Evolutionary conservation across 2,797 vertebrate species (phyloP).

Genomic region (Sylvilagus floridanus): DNA sequence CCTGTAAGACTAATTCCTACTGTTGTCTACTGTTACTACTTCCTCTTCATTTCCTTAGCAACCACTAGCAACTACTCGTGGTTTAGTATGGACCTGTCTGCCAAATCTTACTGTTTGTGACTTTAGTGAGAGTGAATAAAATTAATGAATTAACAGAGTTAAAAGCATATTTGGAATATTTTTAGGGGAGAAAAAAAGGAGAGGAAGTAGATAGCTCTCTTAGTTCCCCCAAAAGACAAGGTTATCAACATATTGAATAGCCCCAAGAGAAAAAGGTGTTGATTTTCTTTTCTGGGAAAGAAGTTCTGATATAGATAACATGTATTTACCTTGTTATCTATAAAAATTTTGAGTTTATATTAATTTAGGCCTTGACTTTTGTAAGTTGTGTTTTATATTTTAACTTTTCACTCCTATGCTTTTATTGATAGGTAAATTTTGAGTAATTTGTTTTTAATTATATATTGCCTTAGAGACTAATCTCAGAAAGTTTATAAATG

Average conservation of each 20-base stretch:
- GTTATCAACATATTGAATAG: constrained; percentile 54
- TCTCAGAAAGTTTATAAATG: constrained; percentile 56
- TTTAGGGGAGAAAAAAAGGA: background rate
- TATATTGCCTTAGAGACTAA: constrained; percentile 41
- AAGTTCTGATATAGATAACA: constrained; percentile 33
- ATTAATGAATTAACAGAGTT: constrained; percentile 46
- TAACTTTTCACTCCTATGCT: constrained; percentile 49
- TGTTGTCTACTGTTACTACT: constrained; percentile 61
- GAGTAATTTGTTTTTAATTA: constrained; percentile 55
- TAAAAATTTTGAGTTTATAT: background rate
- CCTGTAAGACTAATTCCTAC: constrained; percentile 81
- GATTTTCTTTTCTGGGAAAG: constrained; percentile 57
- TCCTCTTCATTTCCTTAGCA: constrained; percentile 85
- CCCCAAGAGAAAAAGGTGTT: constrained; percentile 19
- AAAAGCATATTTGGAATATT: constrained; percentile 39
- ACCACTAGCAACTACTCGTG: constrained; percentile 75
- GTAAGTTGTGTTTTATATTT: constrained; percentile 55
- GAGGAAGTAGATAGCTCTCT: constrained; percentile 43
- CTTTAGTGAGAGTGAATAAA: constrained; percentile 64
- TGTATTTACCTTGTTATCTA: constrained; percentile 51
- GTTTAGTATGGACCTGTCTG: constrained; percentile 57
- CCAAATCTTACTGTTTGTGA: constrained; percentile 60
- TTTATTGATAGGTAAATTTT: constrained; percentile 61
- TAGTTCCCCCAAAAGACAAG: constrained; percentile 7
- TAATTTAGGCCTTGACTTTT: constrained; percentile 60